phyloP scores from a whole-genome alignment of 2,888 invertebrate genomes.

The Congeria kusceri region DNA sequence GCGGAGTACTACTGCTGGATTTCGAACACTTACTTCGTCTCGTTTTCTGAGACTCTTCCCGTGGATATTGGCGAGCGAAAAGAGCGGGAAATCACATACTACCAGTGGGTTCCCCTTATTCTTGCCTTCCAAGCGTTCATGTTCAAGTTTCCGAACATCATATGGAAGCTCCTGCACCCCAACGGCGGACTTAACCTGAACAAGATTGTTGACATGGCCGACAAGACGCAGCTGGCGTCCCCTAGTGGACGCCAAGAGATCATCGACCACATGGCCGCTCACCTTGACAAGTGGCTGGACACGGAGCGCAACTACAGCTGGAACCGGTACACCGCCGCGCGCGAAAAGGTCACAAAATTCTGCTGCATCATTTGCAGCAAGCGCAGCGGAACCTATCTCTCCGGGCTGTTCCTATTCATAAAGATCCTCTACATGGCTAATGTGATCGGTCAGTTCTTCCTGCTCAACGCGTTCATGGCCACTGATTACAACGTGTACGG shows the following conservation, averaged over 20 bases:
- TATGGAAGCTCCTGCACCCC: slow-evolving; percentile 72
- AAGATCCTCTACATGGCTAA: slow-evolving; percentile 81
- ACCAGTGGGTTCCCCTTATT: slow-evolving; percentile 78
- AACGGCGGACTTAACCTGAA: slow-evolving; percentile 77
- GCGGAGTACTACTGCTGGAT: slow-evolving; percentile 78
- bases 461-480: slow-evolving; percentile 80
- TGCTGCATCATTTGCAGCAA: slow-evolving; percentile 79
- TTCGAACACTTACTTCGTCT: slow-evolving; percentile 77
- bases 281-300: slow-evolving; percentile 78
- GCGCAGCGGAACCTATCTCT: slow-evolving; percentile 79
- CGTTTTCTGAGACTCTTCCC: slow-evolving; percentile 70
- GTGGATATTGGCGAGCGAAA: slow-evolving; percentile 63
- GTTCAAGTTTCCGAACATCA: slow-evolving; percentile 74
- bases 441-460: slow-evolving; percentile 82
- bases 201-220: slow-evolving; percentile 76
- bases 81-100: slow-evolving; percentile 75
- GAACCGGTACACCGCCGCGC: slow-evolving; percentile 71
- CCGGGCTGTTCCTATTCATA: slow-evolving; percentile 79
- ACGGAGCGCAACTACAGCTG: slow-evolving; percentile 75
- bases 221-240: slow-evolving; percentile 73
- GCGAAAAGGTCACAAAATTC: slow-evolving; percentile 72
- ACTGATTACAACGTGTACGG: slow-evolving; percentile 79
- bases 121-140: slow-evolving; percentile 75
- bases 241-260: slow-evolving; percentile 73
- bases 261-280: slow-evolving; percentile 71